Evolutionary conservation across 2,888 invertebrate genomes (phyloP).

Genomic region (Gisinianus flammeolus): DNA sequence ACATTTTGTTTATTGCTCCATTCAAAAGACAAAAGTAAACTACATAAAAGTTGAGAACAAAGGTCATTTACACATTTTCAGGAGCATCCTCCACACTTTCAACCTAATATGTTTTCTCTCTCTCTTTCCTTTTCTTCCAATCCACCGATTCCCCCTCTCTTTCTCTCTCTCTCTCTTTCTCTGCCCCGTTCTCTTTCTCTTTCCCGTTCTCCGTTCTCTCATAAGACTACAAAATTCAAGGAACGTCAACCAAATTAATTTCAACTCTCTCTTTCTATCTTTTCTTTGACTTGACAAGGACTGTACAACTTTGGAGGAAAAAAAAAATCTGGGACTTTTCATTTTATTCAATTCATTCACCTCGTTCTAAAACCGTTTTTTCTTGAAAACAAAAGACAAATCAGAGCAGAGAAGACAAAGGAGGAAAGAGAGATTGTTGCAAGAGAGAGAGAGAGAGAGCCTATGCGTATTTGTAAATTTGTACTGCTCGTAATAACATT

Average conservation of each 20-base stretch:
- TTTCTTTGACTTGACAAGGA: background rate
- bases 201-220: background rate
- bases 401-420: background rate
- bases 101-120: background rate
- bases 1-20: constrained; percentile 39
- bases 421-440: background rate
- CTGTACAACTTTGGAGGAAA: background rate
- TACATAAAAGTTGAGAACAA: constrained; percentile 38
- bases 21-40: constrained; percentile 38
- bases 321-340: background rate
- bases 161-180: background rate
- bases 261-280: background rate
- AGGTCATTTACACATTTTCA: constrained; percentile 35
- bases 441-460: background rate
- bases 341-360: background rate
- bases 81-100: background rate
- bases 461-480: too few relatives aligned
- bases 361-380: background rate
- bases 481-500: background rate
- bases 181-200: background rate
- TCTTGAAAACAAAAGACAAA: background rate
- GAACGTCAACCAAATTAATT: constrained; percentile 24
- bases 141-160: background rate
- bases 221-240: constrained; percentile 3
- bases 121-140: background rate